Percentiles rank a stretch among this genome's conserved stretches.
Evolutionary conservation across 1,140 invertebrate genomes (phyloP).

Genomic region (Danaus plexippus): DNA sequence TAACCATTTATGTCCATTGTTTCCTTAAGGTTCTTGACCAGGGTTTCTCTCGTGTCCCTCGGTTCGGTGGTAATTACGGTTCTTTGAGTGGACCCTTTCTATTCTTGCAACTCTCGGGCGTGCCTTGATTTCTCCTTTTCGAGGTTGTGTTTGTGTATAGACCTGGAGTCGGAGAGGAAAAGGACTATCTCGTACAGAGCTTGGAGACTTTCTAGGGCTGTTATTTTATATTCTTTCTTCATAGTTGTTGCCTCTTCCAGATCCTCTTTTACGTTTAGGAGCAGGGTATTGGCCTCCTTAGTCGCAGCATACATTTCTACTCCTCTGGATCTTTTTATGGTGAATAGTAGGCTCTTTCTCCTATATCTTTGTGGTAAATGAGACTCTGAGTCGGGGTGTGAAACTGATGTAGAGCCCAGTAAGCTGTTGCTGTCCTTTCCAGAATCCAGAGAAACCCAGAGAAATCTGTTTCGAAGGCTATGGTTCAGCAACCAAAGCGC

Average conservation of each 20-base stretch:
- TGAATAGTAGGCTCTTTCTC: not conserved
- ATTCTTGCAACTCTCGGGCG: conserved; percentile 2
- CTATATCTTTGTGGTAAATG: no score
- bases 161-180: conserved; percentile 10
- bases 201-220: conserved; percentile 3
- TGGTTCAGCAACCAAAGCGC: not conserved
- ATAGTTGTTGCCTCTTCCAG: conserved; percentile 8
- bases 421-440: no score
- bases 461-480: conserved; percentile 1
- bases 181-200: conserved; percentile 8
- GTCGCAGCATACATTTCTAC: conserved; percentile 8
- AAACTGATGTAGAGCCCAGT: no score
- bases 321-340: not conserved
- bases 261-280: conserved; percentile 8
- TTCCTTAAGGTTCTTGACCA: not conserved
- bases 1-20: not conserved
- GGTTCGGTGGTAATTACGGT: not conserved
- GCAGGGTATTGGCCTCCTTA: not conserved
- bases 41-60: not conserved
- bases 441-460: no score
- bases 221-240: conserved; percentile 4
- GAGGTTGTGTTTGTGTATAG: conserved; percentile 6
- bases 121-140: conserved; percentile 10
- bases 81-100: conserved; percentile 10
- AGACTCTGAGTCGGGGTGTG: no score